Evolutionary conservation across 2,888 invertebrate species (phyloP).

Genomic region (Polymixis lichenea): DNA sequence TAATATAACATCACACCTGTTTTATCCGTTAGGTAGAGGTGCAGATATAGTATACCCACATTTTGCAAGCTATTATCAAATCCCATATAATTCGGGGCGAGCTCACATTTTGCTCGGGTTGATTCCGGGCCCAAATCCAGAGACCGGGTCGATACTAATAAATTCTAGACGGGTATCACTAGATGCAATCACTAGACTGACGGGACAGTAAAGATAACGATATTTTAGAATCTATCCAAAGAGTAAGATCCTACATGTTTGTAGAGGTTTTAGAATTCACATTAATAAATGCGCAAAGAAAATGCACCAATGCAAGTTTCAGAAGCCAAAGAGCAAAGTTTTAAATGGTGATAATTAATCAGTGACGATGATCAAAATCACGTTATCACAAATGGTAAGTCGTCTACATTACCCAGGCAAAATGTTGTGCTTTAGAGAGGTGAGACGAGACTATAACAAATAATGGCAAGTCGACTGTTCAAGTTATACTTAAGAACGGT

Average conservation of each 20-base stretch:
- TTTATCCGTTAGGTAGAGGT: no score
- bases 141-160: not conserved
- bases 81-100: not conserved
- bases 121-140: no score
- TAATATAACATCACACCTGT: not conserved
- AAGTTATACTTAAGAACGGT: conserved; percentile 6
- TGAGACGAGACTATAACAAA: no score
- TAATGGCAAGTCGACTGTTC: not conserved
- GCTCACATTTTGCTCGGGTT: no score
- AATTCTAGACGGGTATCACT: no score
- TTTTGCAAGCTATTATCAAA: not conserved
- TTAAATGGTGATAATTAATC: not conserved
- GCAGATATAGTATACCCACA: not conserved
- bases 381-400: not conserved
- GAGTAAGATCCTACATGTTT: not conserved
- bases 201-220: not conserved
- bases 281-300: not conserved
- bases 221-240: not conserved
- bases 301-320: not conserved
- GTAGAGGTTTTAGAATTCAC: not conserved
- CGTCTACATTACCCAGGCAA: no score
- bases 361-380: not conserved
- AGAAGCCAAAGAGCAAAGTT: not conserved
- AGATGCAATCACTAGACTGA: not conserved
- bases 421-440: no score